A percentile compares a stretch with the other conserved stretches of the same genome.
Conservation (phyloP, 2,888 invertebrate species). For the Aleiodes alternator region DNA sequence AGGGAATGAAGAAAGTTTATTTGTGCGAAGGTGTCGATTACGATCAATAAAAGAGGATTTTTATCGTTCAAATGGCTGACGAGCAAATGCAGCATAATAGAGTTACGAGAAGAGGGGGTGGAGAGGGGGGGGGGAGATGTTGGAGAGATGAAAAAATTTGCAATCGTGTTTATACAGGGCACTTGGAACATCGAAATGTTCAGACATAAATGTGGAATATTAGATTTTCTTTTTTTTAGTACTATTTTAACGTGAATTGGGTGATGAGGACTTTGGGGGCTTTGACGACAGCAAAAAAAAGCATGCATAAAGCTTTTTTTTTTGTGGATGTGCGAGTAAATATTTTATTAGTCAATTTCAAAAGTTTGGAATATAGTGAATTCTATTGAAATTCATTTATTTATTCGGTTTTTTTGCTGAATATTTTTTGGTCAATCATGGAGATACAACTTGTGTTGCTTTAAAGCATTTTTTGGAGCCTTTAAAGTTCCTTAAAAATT, state of each 20-base stretch:
- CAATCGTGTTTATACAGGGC: constrained; percentile 5
- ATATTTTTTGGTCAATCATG: no score
- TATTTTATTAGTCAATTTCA: no score
- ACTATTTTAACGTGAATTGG: constrained; percentile 33
- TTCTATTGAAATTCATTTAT: no score
- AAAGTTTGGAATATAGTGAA: no score
- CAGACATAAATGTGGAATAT: constrained; percentile 33
- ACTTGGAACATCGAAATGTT: not conserved
- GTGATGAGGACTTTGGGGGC: no score
- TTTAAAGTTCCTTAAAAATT: no score
- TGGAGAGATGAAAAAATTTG: constrained; percentile 33
- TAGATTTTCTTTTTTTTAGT: constrained; percentile 24
- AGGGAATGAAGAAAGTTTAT: not conserved
- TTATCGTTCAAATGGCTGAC: constrained; percentile 12
- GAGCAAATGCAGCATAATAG: constrained; percentile 42
- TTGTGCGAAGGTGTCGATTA: constrained; percentile 6
- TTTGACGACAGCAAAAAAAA: no score
- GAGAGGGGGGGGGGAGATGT: not conserved
- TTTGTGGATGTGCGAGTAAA: no score
- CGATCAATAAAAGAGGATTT: constrained; percentile 12
- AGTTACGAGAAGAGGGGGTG: constrained; percentile 14
- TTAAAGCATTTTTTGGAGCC: no score
- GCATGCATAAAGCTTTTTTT: no score
- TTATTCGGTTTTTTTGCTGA: no score
- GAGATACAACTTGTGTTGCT: no score